Conservation (phyloP, 2,797 vertebrate genomes). For the Semaprochilodus insignis region DNA sequence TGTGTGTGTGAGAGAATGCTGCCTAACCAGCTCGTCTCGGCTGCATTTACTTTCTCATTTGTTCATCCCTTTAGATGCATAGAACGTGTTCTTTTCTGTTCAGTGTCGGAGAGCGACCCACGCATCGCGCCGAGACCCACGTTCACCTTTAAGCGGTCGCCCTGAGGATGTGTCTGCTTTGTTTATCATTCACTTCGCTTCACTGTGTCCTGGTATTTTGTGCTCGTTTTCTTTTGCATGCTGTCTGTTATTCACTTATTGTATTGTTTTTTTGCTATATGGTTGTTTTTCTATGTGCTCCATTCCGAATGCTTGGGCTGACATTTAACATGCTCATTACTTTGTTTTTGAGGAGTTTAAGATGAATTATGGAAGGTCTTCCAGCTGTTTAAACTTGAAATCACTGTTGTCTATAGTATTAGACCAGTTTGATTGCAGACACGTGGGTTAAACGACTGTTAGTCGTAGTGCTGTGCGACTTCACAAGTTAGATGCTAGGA, state of each 20-base stretch:
- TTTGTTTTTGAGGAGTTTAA: neutral
- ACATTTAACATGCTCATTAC: conserved; percentile 15
- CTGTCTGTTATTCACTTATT: conserved; percentile 7
- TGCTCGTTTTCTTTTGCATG: conserved; percentile 56
- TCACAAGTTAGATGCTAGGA: too few relatives aligned
- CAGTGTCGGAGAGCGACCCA: conserved; percentile 48
- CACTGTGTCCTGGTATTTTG: conserved; percentile 60
- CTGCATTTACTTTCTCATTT: conserved; percentile 25
- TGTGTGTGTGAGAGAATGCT: conserved; percentile 21
- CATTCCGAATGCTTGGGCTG: conserved; percentile 1
- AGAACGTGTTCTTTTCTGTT: conserved; percentile 56
- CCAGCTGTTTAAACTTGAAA: too few relatives aligned
- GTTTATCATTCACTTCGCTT: conserved; percentile 59
- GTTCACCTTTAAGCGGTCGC: conserved; percentile 35
- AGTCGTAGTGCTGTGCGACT: too few relatives aligned
- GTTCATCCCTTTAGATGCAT: conserved; percentile 45
- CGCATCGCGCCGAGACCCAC: conserved; percentile 35
- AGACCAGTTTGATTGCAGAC: too few relatives aligned
- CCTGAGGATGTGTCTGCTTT: conserved; percentile 61
- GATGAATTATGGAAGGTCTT: too few relatives aligned
- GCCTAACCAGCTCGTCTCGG: conserved; percentile 30
- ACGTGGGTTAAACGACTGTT: too few relatives aligned
- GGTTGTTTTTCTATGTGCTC: neutral
- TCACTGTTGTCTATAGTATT: too few relatives aligned
- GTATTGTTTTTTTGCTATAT: neutral